A percentile compares a stretch with the other conserved stretches of the same genome.
phyloP scores from a whole-genome alignment of 2,888 invertebrate species.

The Orchestes rusci region DNA sequence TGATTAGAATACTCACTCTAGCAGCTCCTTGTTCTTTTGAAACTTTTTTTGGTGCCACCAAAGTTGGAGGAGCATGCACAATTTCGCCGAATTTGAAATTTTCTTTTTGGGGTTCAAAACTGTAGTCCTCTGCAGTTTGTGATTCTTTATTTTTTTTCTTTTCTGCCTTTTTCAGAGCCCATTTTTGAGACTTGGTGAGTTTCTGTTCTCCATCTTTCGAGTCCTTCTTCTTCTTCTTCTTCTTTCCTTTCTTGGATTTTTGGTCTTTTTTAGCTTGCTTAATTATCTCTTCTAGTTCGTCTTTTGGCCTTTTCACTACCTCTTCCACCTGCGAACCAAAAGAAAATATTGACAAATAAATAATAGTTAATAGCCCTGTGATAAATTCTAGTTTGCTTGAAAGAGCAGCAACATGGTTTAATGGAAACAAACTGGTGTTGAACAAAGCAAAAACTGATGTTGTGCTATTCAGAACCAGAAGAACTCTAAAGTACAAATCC shows the following conservation, averaged over 20 bases:
- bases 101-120: constrained; percentile 50
- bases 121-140: constrained; percentile 36
- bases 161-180: constrained; percentile 47
- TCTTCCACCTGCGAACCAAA: constrained; percentile 40
- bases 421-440: too few relatives aligned
- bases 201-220: constrained; percentile 37
- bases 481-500: too few relatives aligned
- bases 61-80: constrained; percentile 63
- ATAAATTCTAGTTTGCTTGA: too few relatives aligned
- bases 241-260: constrained; percentile 29
- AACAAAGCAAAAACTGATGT: too few relatives aligned
- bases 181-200: constrained; percentile 50
- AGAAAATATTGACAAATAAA: not conserved
- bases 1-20: constrained; percentile 28
- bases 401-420: too few relatives aligned
- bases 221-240: constrained; percentile 38
- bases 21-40: constrained; percentile 31
- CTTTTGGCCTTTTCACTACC: constrained; percentile 47
- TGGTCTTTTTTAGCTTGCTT: constrained; percentile 40
- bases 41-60: constrained; percentile 50
- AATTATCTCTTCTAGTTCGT: constrained; percentile 48
- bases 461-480: too few relatives aligned
- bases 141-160: constrained; percentile 30
- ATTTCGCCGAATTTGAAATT: constrained; percentile 68
- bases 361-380: too few relatives aligned